Percentiles rank a stretch among this genome's conserved stretches.
phyloP scores from a whole-genome alignment of 2,888 invertebrate genomes.

The Lissonota sp. region DNA sequence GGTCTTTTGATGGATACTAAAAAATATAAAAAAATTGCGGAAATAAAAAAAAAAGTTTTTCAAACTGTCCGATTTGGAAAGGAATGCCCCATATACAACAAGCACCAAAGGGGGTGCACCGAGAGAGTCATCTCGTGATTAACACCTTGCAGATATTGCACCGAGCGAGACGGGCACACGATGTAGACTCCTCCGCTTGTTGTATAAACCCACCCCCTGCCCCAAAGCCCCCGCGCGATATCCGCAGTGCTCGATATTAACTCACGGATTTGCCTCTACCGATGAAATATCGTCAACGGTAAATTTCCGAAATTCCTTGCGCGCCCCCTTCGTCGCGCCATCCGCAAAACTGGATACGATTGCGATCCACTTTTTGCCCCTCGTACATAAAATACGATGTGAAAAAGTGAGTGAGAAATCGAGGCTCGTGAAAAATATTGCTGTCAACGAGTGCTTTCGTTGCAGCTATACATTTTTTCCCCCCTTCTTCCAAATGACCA shows the following conservation, averaged over 20 bases:
- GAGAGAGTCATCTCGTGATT: conserved; percentile 70
- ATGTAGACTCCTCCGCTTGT: too few species aligned
- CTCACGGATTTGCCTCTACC: conserved; percentile 54
- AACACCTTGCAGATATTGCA: conserved; percentile 76
- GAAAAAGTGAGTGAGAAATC: neutral
- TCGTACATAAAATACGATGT: neutral
- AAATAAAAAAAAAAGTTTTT: too few species aligned
- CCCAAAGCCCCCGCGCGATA: conserved; percentile 53
- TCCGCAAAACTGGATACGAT: neutral
- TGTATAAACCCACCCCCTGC: too few species aligned
- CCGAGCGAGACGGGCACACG: conserved; percentile 41
- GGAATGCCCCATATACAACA: too few species aligned
- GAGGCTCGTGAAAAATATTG: neutral
- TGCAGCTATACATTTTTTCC: too few species aligned
- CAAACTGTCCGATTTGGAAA: too few species aligned
- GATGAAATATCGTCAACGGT: conserved; percentile 41
- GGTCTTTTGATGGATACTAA: too few species aligned
- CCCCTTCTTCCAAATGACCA: too few species aligned
- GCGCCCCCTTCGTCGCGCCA: too few species aligned
- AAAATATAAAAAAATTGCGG: too few species aligned
- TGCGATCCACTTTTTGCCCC: conserved; percentile 3
- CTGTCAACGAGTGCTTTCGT: neutral
- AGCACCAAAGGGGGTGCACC: conserved; percentile 25
- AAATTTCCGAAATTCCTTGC: conserved; percentile 33
- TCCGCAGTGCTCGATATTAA: conserved; percentile 62